phyloP scores from a whole-genome alignment of 2,888 invertebrate species.

The Eulithis testata region DNA sequence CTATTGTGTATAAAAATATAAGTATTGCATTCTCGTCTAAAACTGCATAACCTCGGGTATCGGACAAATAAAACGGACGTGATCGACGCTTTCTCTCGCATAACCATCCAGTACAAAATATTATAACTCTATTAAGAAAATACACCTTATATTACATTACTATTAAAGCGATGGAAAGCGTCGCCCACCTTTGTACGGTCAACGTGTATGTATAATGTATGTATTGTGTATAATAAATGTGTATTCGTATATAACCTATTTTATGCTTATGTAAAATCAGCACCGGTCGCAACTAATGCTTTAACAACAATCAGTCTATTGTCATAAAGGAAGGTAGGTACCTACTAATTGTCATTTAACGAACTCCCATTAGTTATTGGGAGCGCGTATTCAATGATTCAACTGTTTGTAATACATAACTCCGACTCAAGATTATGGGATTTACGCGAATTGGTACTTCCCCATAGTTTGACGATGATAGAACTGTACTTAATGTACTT shows the following conservation, averaged over 20 bases:
- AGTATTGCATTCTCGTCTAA: conserved; percentile 65
- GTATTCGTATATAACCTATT: conserved; percentile 84
- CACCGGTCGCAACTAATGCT: conserved; percentile 84
- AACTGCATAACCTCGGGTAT: conserved; percentile 55
- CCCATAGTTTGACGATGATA: conserved; percentile 30
- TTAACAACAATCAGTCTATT: conserved; percentile 84
- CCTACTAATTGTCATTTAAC: conserved; percentile 62
- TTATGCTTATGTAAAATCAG: conserved; percentile 76
- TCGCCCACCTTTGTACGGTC: conserved; percentile 59
- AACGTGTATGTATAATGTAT: conserved; percentile 75
- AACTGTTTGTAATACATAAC: conserved; percentile 16
- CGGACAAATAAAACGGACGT: conserved; percentile 71
- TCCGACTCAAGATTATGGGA: conserved; percentile 15
- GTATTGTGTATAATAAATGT: conserved; percentile 58
- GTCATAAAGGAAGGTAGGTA: conserved; percentile 76
- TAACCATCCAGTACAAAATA: conserved; percentile 67
- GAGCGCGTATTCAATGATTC: conserved; percentile 44
- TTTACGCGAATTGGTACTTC: conserved; percentile 23
- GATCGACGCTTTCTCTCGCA: conserved; percentile 61
- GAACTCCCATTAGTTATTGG: conserved; percentile 65
- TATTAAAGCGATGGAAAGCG: conserved; percentile 59
- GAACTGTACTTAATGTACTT: conserved; percentile 5
- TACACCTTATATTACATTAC: conserved; percentile 64
- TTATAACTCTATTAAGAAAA: conserved; percentile 77
- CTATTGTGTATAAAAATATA: conserved; percentile 84